These are phyloP conservation scores for Bettongia penicillata DNA, from an alignment of 2,113 vertebrate genomes.

Conservation along the genomic window DNA sequence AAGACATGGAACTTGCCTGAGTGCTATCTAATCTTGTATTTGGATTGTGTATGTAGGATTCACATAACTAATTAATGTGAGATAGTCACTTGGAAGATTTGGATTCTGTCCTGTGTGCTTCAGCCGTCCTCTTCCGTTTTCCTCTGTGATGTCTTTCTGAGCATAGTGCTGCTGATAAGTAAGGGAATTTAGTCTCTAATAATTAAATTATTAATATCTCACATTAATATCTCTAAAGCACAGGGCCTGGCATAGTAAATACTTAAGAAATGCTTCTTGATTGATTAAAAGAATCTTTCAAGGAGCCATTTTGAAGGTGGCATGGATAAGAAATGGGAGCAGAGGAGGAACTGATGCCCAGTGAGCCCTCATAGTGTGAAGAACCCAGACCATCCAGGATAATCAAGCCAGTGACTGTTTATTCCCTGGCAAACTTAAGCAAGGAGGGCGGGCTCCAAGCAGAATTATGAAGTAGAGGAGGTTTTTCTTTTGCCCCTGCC, in stretches of 20 bases:
- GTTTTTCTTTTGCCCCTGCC: neutral
- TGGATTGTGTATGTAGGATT: neutral
- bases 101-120: neutral
- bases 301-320: conserved; percentile 32
- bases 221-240: neutral
- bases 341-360: neutral
- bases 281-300: conserved; percentile 16
- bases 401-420: neutral
- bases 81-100: neutral
- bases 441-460: neutral
- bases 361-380: neutral
- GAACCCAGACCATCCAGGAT: neutral
- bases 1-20: neutral
- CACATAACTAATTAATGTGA: neutral
- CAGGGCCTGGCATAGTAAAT: neutral
- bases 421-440: neutral
- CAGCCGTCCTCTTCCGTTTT: neutral
- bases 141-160: neutral
- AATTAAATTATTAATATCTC: neutral
- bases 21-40: neutral
- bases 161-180: neutral
- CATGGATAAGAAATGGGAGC: neutral
- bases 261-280: conserved; percentile 39
- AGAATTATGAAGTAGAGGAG: neutral
- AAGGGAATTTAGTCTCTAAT: conserved; percentile 4